Evolutionary conservation across 2,797 vertebrate species (phyloP), one percentile per base, ranked within the genome.

Genomic region (Parambassis ranga): DNA sequence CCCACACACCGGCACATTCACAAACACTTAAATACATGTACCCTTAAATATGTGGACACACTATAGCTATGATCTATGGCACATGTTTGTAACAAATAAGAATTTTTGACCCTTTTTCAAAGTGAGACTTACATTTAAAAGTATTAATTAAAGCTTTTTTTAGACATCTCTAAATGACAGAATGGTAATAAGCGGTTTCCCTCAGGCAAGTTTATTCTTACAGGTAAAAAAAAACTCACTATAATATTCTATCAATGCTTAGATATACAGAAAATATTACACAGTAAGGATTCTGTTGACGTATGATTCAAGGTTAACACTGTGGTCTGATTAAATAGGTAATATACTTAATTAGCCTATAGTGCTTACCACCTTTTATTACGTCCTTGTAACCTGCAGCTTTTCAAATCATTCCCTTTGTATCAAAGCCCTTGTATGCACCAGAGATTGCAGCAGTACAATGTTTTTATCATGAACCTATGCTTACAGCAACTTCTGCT

Each of bases 1-100:
- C 77, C 65, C 69, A 83, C 79, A 61, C 66, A 59, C 71, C 50
- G 61, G 72, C 76, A 37, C 55, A 37, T 50, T 52, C 59, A 43
- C 59, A 55, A 42, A 26, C 36, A 42, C 33, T 16, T 4, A 19
- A 43, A 42, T 16, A 38, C 46, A 19, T 16, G 32, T 10, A 31
- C 9, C 42, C 23, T 37, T 31, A 53, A 32, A 75, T 10, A 42
- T 1, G 15, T 6, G 14, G 20, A 44, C 64, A 26, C 50, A 3
- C 10, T n/a, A 65, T 6, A 41, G 26, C 20, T 48, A 8, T 24
- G 30, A n/a, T 64, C 27, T 47, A 2, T 13, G 38, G 13, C 11
- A 52, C n/a, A 10, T 20, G 62, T 39, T 5, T 10, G 23, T 14
- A 27, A 10, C n/a, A 33, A 60, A 59, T 18, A 4, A 22, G 1